Conservation (phyloP, 2,888 invertebrate genomes). For the Leucophenga maculata region DNA sequence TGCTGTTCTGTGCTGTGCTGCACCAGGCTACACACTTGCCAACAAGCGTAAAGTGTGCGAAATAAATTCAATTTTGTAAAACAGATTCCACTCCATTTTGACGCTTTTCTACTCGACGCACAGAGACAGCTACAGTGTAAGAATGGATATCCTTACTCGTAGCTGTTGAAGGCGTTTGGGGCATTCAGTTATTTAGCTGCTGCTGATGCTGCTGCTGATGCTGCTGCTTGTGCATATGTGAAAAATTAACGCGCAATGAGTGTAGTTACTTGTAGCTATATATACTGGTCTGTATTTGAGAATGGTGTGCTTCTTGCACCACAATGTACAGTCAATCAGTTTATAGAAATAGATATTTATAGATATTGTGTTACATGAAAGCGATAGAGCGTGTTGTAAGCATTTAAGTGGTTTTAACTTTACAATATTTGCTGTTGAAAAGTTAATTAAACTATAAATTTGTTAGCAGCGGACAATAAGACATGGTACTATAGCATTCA, state of each 20-base stretch:
- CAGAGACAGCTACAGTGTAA: neutral
- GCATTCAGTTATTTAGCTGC: slow-evolving; percentile 23
- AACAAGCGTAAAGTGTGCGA: slow-evolving; percentile 41
- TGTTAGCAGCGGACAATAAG: too few relatives aligned
- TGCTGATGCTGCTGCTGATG: too few relatives aligned
- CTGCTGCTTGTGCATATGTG: slow-evolving; percentile 62
- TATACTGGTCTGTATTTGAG: neutral
- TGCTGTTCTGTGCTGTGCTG: too few relatives aligned
- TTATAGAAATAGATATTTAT: slow-evolving; percentile 9
- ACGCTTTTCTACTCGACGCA: slow-evolving; percentile 30
- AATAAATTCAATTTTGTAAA: slow-evolving; percentile 64
- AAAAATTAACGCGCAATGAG: slow-evolving; percentile 44
- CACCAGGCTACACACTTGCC: too few relatives aligned
- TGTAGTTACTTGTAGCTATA: neutral
- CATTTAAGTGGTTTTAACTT: neutral
- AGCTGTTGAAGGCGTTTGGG: too few relatives aligned
- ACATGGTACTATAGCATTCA: too few relatives aligned
- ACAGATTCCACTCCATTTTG: slow-evolving; percentile 65
- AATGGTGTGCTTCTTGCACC: neutral
- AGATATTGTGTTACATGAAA: neutral
- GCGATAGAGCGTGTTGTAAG: neutral
- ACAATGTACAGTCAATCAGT: neutral
- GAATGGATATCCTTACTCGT: too few relatives aligned
- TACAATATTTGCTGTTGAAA: too few relatives aligned
- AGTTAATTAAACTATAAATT: too few relatives aligned